phyloP scores from a whole-genome alignment of 2,113 vertebrate genomes.

The Apodemus speciosus region DNA sequence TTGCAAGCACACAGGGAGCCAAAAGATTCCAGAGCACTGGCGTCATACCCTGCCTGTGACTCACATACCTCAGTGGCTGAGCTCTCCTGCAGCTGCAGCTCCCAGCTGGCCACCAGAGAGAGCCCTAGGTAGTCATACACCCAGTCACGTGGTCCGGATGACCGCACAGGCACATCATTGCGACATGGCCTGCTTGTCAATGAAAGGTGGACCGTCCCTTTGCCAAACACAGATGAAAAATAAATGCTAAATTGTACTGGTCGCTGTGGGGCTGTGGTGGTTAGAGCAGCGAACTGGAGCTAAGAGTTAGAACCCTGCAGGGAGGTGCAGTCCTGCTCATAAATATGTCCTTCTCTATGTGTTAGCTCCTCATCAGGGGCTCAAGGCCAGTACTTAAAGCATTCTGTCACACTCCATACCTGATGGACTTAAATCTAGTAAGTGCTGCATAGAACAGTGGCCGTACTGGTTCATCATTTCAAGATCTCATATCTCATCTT shows the following conservation, averaged over 20 bases:
- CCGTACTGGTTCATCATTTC: background rate
- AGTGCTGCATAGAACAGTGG: conserved; percentile 30
- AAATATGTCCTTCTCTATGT: background rate
- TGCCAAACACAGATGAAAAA: conserved; percentile 62
- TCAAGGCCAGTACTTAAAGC: background rate
- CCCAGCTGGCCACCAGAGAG: conserved; percentile 58
- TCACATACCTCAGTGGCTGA: conserved; percentile 63
- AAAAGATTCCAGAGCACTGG: conserved; percentile 74
- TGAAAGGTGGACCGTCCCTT: conserved; percentile 49
- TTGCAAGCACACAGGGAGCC: conserved; percentile 71
- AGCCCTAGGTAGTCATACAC: conserved; percentile 49
- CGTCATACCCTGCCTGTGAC: conserved; percentile 70
- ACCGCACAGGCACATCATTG: conserved; percentile 18
- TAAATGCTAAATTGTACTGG: conserved; percentile 60
- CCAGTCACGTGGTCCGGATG: conserved; percentile 62
- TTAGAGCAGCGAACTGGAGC: background rate
- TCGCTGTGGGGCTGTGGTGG: conserved; percentile 33
- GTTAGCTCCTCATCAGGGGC: background rate
- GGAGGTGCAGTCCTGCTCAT: background rate
- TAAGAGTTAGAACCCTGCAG: background rate
- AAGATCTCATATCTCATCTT: background rate
- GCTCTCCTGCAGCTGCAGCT: conserved; percentile 47
- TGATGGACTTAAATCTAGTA: background rate
- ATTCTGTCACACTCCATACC: background rate
- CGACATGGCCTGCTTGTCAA: conserved; percentile 45